These are phyloP conservation scores for Cactoblastis cactorum DNA, from an alignment of 2,888 invertebrate species.

Conservation along the genomic window DNA sequence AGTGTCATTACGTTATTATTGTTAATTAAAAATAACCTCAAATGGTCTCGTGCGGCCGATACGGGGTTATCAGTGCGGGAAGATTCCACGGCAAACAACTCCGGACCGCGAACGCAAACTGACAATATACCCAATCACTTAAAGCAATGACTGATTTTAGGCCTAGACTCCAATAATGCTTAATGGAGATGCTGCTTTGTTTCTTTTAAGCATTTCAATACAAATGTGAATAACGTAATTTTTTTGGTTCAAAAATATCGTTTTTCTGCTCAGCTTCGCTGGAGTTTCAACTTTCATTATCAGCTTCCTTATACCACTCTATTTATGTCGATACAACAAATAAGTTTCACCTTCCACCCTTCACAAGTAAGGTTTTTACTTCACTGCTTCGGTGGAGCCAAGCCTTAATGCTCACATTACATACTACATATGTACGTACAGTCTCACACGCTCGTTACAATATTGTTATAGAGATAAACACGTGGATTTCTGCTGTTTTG, in stretches of 20 bases:
- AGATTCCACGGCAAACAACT: constrained; percentile 76
- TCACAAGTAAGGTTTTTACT: no score
- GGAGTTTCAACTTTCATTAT: no score
- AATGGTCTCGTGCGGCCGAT: constrained; percentile 61
- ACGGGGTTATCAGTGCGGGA: constrained; percentile 56
- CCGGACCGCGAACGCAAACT: constrained; percentile 18
- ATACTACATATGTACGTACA: background rate
- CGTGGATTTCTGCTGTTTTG: background rate
- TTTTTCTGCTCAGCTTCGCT: background rate
- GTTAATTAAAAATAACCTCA: constrained; percentile 41
- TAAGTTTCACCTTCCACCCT: no score
- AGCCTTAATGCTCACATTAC: no score
- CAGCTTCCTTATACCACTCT: no score
- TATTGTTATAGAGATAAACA: background rate
- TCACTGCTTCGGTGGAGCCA: no score
- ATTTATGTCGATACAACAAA: no score
- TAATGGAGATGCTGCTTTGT: no score
- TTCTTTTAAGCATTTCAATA: no score
- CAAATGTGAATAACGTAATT: no score
- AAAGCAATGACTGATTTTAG: constrained; percentile 13
- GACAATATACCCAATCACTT: constrained; percentile 23
- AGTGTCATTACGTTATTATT: constrained; percentile 31
- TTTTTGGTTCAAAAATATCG: no score
- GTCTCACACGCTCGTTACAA: background rate
- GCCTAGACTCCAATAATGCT: background rate